Evolutionary conservation across 2,888 invertebrate genomes (phyloP).

Genomic region (Odontothrips loti): DNA sequence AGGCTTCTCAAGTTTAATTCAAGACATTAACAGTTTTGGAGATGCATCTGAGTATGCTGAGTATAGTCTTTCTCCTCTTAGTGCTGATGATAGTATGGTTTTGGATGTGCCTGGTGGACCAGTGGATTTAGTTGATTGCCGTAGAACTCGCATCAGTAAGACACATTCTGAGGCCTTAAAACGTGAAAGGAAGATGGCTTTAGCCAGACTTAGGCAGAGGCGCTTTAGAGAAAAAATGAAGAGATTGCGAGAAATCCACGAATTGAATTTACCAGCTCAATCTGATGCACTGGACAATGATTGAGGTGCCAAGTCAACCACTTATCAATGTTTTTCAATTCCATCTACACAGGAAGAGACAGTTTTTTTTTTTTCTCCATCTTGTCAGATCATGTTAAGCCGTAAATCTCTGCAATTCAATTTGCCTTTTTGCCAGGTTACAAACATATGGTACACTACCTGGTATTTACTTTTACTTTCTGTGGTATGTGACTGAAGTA

Average conservation of each 20-base stretch:
- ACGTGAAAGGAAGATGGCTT: neutral
- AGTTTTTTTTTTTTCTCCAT: neutral
- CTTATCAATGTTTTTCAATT: neutral
- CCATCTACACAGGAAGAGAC: neutral
- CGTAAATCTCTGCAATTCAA: too few relatives aligned
- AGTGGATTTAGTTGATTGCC: neutral
- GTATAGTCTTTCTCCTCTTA: neutral
- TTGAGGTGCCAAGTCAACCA: neutral
- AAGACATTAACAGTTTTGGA: neutral
- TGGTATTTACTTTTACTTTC: too few relatives aligned
- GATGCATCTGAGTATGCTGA: neutral
- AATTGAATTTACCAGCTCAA: neutral
- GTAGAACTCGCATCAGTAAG: neutral
- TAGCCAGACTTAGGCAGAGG: neutral
- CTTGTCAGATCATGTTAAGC: neutral
- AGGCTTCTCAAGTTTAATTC: neutral
- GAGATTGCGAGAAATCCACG: neutral
- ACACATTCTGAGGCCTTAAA: neutral
- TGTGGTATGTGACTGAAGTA: too few relatives aligned
- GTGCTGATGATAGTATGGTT: neutral
- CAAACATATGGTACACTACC: too few relatives aligned
- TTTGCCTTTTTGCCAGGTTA: too few relatives aligned
- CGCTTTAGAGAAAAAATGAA: slow-evolving; percentile 8
- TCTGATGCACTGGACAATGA: neutral
- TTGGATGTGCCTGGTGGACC: neutral